phyloP scores from a whole-genome alignment of 2,888 invertebrate species.

The Masnerella sp. region DNA sequence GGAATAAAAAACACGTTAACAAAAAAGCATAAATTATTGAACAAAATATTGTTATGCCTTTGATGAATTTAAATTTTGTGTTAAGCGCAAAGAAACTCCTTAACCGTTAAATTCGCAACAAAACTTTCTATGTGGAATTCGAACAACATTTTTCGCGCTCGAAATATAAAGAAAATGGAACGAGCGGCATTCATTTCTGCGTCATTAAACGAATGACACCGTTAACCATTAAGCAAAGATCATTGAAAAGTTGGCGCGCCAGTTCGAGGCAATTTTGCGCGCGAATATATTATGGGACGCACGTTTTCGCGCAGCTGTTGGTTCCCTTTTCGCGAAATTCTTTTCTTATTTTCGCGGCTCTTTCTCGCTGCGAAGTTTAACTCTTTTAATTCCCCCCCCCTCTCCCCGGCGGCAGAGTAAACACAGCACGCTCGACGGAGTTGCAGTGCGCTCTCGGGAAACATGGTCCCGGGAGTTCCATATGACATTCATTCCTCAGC shows the following conservation, averaged over 20 bases:
- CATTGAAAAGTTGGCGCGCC: too few species aligned
- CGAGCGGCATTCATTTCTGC: too few species aligned
- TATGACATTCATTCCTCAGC: slow-evolving; percentile 59
- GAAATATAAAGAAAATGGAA: too few species aligned
- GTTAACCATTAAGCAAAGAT: slow-evolving; percentile 12
- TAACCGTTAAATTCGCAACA: too few species aligned
- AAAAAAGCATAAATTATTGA: too few species aligned
- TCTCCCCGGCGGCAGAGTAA: slow-evolving; percentile 47
- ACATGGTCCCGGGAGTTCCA: slow-evolving; percentile 53
- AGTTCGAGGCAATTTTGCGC: slow-evolving; percentile 9
- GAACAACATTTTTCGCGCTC: too few species aligned
- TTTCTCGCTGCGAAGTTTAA: slow-evolving; percentile 11
- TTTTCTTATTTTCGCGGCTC: slow-evolving; percentile 13
- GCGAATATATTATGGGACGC: slow-evolving; percentile 40
- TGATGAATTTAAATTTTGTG: too few species aligned
- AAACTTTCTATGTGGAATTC: too few species aligned
- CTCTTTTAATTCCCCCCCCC: slow-evolving; percentile 49
- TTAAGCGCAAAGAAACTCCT: too few species aligned
- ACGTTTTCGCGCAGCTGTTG: slow-evolving; percentile 17
- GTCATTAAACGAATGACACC: slow-evolving; percentile 30
- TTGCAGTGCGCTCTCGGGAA: slow-evolving; percentile 45
- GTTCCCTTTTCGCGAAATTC: background rate
- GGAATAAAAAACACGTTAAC: too few species aligned
- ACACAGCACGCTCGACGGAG: slow-evolving; percentile 44
- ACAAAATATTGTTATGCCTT: too few species aligned